These are phyloP conservation scores for Griposia aprilina DNA, from an alignment of 2,888 invertebrate genomes.

Conservation along the genomic window DNA sequence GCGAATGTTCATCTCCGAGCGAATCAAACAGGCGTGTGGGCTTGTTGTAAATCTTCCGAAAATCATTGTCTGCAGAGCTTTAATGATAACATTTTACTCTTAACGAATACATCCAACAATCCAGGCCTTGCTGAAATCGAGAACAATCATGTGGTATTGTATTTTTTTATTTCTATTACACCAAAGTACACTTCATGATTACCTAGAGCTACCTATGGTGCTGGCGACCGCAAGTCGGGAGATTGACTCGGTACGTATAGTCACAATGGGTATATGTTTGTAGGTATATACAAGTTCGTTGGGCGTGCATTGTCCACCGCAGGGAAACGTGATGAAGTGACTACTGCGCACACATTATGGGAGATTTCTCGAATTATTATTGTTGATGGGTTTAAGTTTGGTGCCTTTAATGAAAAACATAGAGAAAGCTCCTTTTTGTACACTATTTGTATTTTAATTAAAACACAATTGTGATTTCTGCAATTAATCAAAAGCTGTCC, in stretches of 20 bases:
- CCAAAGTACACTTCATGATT: constrained; percentile 65
- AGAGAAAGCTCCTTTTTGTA: not conserved
- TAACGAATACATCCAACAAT: constrained; percentile 18
- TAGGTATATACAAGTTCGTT: not conserved
- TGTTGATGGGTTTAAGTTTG: not conserved
- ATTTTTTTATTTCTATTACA: constrained; percentile 74
- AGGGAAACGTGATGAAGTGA: constrained; percentile 68
- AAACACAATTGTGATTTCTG: not conserved
- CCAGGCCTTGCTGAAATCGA: constrained; percentile 45
- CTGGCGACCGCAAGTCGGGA: constrained; percentile 67
- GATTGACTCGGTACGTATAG: constrained; percentile 52
- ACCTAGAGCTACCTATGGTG: constrained; percentile 52
- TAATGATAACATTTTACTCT: constrained; percentile 10
- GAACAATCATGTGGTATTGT: constrained; percentile 65
- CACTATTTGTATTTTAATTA: not conserved
- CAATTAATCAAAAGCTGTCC: not conserved
- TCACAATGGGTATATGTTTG: not conserved
- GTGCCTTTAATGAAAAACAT: not conserved
- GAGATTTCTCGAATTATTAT: constrained; percentile 41
- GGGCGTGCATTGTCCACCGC: constrained; percentile 65
- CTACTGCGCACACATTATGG: constrained; percentile 21
- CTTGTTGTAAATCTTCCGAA: not conserved
- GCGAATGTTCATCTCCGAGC: no score
- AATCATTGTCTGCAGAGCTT: not conserved
- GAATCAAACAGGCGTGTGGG: not conserved